Evolutionary conservation across 2,888 invertebrate species (phyloP).

Genomic region (Acheta domesticus): DNA sequence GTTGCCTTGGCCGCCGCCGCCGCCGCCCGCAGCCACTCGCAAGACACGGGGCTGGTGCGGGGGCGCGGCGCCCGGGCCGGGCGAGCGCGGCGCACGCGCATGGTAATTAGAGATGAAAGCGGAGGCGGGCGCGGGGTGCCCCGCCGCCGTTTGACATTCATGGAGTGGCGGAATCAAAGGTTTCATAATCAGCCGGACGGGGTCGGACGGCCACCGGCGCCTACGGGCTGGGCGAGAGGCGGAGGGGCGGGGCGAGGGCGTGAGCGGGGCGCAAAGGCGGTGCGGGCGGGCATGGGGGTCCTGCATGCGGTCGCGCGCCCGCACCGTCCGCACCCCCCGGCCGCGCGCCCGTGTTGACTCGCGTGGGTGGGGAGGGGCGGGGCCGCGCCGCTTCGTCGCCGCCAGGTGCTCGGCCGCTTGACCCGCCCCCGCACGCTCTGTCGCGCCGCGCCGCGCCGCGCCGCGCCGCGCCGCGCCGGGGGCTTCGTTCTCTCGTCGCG

Average conservation of each 20-base stretch:
- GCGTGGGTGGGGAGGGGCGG: background rate
- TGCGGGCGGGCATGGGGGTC: background rate
- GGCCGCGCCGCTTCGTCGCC: no score
- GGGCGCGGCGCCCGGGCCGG: background rate
- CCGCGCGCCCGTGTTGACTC: background rate
- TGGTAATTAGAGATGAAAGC: slow-evolving; percentile 18
- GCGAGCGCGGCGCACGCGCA: background rate
- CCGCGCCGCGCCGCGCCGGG: no score
- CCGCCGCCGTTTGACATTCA: slow-evolving; percentile 1
- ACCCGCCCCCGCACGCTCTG: no score
- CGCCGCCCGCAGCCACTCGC: no score
- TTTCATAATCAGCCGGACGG: slow-evolving; percentile 5
- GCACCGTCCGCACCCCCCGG: background rate
- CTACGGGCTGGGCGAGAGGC: background rate
- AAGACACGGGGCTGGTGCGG: background rate
- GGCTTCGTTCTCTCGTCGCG: no score
- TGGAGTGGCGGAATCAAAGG: slow-evolving; percentile 9
- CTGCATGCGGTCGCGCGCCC: background rate
- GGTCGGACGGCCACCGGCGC: background rate
- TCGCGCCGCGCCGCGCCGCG: no score
- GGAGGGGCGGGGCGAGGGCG: background rate
- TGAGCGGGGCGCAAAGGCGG: background rate
- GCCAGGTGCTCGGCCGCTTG: no score
- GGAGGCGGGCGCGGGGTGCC: background rate
- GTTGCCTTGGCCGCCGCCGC: no score